Evolutionary conservation across 2,113 vertebrate genomes (phyloP).

Genomic region (Dromas ardeola): DNA sequence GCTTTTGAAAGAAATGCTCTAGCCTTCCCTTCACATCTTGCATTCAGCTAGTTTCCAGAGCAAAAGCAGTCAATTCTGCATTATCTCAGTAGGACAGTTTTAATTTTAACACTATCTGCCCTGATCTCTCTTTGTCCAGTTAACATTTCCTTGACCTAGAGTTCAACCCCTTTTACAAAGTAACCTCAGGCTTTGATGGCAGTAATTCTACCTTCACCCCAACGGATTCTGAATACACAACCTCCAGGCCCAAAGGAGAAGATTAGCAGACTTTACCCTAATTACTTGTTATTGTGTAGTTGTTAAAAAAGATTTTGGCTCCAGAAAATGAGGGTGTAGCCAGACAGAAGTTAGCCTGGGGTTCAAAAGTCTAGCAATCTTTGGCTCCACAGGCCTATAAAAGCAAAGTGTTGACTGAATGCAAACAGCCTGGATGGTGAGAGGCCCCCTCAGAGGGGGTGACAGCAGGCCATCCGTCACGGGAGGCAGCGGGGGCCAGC

Average conservation of each 20-base stretch:
- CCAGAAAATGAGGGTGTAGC: constrained; percentile 76
- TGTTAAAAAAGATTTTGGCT: constrained; percentile 72
- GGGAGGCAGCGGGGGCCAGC: constrained; percentile 50
- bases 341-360: constrained; percentile 78
- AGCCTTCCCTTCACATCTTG: not conserved
- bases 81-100: constrained; percentile 41
- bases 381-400: constrained; percentile 81
- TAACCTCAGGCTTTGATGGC: constrained; percentile 73
- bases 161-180: constrained; percentile 74
- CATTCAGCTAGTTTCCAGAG: constrained; percentile 18
- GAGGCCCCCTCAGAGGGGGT: constrained; percentile 36
- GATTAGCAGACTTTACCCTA: constrained; percentile 65
- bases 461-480: constrained; percentile 69
- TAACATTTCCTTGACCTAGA: constrained; percentile 81
- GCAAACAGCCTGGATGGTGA: constrained; percentile 69
- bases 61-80: constrained; percentile 45
- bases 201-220: constrained; percentile 64
- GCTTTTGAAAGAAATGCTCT: not conserved
- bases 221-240: constrained; percentile 52
- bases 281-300: constrained; percentile 70
- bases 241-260: constrained; percentile 60
- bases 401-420: constrained; percentile 81
- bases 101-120: constrained; percentile 74
- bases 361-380: constrained; percentile 80
- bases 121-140: constrained; percentile 71